These are phyloP conservation scores for Protodeltote pygarga DNA, from an alignment of 2,888 invertebrate genomes.

Conservation along the genomic window DNA sequence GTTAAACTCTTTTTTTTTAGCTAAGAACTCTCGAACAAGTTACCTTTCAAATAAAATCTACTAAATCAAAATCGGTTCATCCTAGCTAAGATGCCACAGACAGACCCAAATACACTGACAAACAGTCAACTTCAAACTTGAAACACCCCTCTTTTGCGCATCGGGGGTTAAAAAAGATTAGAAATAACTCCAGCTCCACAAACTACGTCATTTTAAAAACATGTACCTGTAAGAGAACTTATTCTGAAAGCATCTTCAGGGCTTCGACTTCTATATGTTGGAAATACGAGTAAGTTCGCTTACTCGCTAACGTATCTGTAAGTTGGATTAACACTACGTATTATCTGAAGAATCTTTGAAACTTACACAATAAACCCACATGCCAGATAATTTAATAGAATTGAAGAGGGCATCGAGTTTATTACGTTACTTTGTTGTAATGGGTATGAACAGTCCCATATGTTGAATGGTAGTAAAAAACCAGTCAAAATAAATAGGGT, in stretches of 20 bases:
- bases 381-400: constrained; percentile 21
- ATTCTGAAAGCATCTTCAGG: constrained; percentile 17
- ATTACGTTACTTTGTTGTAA: neutral
- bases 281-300: constrained; percentile 14
- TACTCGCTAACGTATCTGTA: constrained; percentile 9
- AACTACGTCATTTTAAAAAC: neutral
- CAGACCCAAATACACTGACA: too few species aligned
- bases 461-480: constrained; percentile 3
- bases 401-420: constrained; percentile 5
- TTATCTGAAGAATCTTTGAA: constrained; percentile 22
- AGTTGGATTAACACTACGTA: constrained; percentile 26
- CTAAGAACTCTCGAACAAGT: too few species aligned
- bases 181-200: constrained; percentile 3
- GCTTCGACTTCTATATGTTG: constrained; percentile 26
- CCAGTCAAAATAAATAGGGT: too few species aligned
- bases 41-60: too few species aligned
- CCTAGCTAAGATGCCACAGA: too few species aligned
- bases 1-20: too few species aligned
- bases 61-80: too few species aligned
- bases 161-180: too few species aligned
- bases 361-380: constrained; percentile 31
- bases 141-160: too few species aligned
- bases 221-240: constrained; percentile 10
- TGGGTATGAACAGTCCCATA: neutral
- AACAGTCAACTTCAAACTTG: too few species aligned